Conservation (phyloP, 2,113 vertebrate genomes). For the Chloropsis hardwickii region DNA sequence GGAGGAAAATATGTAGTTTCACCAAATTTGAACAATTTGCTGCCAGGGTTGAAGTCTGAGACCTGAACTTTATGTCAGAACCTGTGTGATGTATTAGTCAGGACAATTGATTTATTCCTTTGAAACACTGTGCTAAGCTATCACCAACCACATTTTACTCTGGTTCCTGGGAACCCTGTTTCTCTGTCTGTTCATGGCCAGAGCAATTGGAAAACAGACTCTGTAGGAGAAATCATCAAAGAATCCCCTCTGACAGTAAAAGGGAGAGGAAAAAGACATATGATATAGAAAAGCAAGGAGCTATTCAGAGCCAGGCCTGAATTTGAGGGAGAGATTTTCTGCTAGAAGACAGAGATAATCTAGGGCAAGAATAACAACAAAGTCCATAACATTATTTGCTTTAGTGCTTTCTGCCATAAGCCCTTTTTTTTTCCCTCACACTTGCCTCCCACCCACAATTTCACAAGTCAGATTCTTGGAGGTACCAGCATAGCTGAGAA, state of each 20-base stretch:
- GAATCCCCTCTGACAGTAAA: background rate
- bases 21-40: background rate
- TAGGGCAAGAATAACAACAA: background rate
- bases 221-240: background rate
- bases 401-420: background rate
- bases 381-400: background rate
- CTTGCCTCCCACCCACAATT: background rate
- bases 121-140: background rate
- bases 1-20: background rate
- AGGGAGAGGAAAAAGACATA: background rate
- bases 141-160: background rate
- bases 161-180: background rate
- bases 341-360: background rate
- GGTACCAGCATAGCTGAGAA: background rate
- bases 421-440: rapidly evolving
- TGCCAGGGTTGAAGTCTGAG: background rate
- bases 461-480: background rate
- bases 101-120: constrained; percentile 9
- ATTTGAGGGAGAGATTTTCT: background rate
- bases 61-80: background rate
- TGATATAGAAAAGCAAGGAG: background rate
- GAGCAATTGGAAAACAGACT: constrained; percentile 12
- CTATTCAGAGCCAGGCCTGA: background rate
- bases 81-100: background rate
- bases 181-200: background rate